These are phyloP conservation scores for Astyanax mexicanus DNA, from an alignment of 2,797 vertebrate genomes.

Conservation along the genomic window DNA sequence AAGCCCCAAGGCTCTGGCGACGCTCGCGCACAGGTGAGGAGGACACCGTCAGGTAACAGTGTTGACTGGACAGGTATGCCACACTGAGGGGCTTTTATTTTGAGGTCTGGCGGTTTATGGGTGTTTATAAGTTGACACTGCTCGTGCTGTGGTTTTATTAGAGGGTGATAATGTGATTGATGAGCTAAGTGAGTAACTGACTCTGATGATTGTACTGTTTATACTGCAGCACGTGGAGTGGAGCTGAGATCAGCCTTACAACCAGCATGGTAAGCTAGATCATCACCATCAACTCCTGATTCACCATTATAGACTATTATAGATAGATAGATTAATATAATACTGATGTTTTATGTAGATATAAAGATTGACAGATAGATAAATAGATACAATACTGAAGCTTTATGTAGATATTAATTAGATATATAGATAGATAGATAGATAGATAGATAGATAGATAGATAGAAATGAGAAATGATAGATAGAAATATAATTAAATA, in stretches of 20 bases:
- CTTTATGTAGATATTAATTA: no score
- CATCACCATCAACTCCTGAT: no score
- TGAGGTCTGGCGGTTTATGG: no score
- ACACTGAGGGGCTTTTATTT: neutral
- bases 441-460: neutral
- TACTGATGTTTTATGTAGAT: slow-evolving; percentile 16
- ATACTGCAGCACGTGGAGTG: slow-evolving; percentile 7
- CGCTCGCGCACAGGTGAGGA: neutral
- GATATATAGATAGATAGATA: slow-evolving; percentile 56
- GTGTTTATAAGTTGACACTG: no score
- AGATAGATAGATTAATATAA: slow-evolving; percentile 36
- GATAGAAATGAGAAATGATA: no score
- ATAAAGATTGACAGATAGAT: slow-evolving; percentile 43
- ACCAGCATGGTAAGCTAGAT: slow-evolving; percentile 43
- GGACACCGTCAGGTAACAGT: slow-evolving; percentile 2
- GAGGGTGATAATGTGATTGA: neutral
- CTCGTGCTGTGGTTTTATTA: no score
- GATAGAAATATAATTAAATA: no score
- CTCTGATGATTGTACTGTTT: neutral
- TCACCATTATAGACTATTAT: slow-evolving; percentile 28
- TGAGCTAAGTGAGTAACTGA: neutral
- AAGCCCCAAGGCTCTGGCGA: neutral
- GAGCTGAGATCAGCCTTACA: neutral
- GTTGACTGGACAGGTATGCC: neutral
- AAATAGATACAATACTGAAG: no score